A percentile compares a stretch with the other conserved stretches of the same genome.
Evolutionary conservation across 2,888 invertebrate species (phyloP).

Genomic region (Suillia variegata): DNA sequence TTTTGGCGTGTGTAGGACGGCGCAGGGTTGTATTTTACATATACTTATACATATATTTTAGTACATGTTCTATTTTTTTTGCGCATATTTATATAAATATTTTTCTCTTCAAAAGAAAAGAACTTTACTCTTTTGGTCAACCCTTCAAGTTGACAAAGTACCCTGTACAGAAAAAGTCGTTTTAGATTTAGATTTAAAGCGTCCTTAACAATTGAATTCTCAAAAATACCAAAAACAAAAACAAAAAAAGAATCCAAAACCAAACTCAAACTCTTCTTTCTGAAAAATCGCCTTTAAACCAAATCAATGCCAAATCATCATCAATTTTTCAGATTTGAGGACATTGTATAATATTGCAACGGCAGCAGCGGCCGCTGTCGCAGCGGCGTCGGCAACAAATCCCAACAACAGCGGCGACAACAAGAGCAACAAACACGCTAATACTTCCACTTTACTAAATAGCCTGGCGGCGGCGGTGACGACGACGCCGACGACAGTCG

Average conservation of each 20-base stretch:
- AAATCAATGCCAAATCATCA: slow-evolving; percentile 48
- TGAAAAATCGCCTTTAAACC: slow-evolving; percentile 21
- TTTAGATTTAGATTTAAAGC: too few relatives aligned
- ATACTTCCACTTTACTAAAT: slow-evolving; percentile 11
- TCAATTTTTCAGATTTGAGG: slow-evolving; percentile 62
- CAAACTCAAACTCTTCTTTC: slow-evolving; percentile 8
- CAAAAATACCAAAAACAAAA: slow-evolving; percentile 21
- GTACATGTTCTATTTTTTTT: slow-evolving; percentile 21
- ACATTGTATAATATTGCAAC: slow-evolving; percentile 60
- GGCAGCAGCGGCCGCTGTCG: slow-evolving; percentile 49
- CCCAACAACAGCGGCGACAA: slow-evolving; percentile 11
- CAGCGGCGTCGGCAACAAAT: slow-evolving; percentile 18
- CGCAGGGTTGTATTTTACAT: background rate
- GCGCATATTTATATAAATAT: too few relatives aligned
- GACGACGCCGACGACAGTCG: slow-evolving; percentile 13
- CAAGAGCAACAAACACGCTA: slow-evolving; percentile 21
- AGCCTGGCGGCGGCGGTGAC: background rate
- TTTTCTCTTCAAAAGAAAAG: too few relatives aligned
- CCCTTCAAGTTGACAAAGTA: too few relatives aligned
- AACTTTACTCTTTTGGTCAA: too few relatives aligned
- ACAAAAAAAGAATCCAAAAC: slow-evolving; percentile 21
- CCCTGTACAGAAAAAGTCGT: background rate
- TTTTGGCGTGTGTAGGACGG: slow-evolving; percentile 1
- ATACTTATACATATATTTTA: too few relatives aligned
- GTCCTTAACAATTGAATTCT: too few relatives aligned